A percentile compares a stretch with the other conserved stretches of the same genome.
phyloP scores from a whole-genome alignment of 23 tunicate genomes.

The Aplidium turbinatum region DNA sequence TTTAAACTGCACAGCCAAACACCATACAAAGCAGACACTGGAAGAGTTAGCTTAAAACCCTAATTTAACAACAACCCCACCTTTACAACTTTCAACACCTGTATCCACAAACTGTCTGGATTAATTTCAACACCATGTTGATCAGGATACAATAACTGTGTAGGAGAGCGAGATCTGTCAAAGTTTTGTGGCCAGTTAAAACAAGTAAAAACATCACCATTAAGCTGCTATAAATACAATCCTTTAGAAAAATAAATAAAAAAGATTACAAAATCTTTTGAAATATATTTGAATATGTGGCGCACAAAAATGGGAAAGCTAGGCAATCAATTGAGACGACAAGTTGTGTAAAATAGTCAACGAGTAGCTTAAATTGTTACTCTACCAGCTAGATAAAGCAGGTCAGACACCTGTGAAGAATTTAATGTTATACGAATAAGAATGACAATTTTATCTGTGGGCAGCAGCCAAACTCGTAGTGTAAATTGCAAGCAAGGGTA shows the following conservation, averaged over 20 bases:
- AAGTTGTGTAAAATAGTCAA: not conserved
- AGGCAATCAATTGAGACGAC: not conserved
- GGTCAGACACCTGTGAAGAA: too few relatives aligned
- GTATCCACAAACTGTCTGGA: conserved; percentile 80
- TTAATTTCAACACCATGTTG: conserved; percentile 80
- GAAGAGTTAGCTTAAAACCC: too few relatives aligned
- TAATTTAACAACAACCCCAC: conserved; percentile 14
- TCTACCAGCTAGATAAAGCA: too few relatives aligned
- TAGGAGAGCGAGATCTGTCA: too few relatives aligned
- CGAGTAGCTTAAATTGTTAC: too few relatives aligned
- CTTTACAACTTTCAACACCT: conserved; percentile 56
- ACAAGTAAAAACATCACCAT: not conserved
- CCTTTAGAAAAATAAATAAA: not conserved
- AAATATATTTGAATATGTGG: not conserved
- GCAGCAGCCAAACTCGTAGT: too few relatives aligned
- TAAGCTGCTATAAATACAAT: not conserved
- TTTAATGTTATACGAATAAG: too few relatives aligned
- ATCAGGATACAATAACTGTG: conserved; percentile 60
- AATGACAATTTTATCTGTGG: too few relatives aligned
- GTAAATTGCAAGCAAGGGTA: too few relatives aligned
- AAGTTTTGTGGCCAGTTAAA: too few relatives aligned
- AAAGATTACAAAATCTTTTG: not conserved
- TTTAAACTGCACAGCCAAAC: too few relatives aligned
- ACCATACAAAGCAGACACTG: too few relatives aligned
- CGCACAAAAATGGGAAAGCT: not conserved